A percentile compares a stretch with the other conserved stretches of the same genome.
These are phyloP conservation scores for Phyllotreta striolata DNA, from an alignment of 2,888 invertebrate genomes.

Conservation along the genomic window DNA sequence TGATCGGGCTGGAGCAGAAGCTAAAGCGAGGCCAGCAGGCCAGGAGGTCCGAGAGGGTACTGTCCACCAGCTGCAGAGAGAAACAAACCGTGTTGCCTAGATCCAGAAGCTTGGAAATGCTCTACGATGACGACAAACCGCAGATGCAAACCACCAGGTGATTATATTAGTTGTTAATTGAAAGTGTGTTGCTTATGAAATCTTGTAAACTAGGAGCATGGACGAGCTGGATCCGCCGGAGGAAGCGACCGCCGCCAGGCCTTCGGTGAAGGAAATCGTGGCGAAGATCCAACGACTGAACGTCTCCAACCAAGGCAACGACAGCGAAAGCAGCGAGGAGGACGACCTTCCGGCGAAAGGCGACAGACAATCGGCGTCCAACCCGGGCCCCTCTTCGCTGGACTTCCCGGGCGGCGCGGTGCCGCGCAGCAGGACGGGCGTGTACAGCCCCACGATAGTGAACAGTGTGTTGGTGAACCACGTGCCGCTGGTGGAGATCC, in stretches of 20 bases:
- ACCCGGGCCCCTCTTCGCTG: conserved; percentile 13
- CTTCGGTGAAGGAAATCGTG: conserved; percentile 70
- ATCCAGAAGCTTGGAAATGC: conserved; percentile 75
- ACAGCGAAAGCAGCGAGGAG: conserved; percentile 60
- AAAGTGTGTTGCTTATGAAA: no score
- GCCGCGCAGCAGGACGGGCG: conserved; percentile 61
- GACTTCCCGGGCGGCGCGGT: conserved; percentile 51
- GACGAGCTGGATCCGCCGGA: conserved; percentile 56
- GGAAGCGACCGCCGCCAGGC: conserved; percentile 59
- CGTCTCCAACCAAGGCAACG: conserved; percentile 50
- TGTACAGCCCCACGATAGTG: conserved; percentile 62
- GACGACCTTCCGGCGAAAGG: conserved; percentile 53
- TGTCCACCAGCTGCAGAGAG: conserved; percentile 64
- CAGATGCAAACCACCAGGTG: conserved; percentile 56
- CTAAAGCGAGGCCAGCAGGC: conserved; percentile 70
- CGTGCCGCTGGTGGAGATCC: conserved; percentile 56
- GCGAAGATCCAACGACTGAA: conserved; percentile 67
- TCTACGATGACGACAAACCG: conserved; percentile 62
- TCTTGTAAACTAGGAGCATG: conserved; percentile 54
- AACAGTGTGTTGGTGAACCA: conserved; percentile 53
- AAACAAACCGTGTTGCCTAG: conserved; percentile 69
- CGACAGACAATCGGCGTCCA: conserved; percentile 8
- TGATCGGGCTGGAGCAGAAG: conserved; percentile 80
- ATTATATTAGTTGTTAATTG: conserved; percentile 11
- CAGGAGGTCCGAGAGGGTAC: conserved; percentile 66